Evolutionary conservation across 2,113 vertebrate species (phyloP).

Genomic region (Sardina pilchardus): DNA sequence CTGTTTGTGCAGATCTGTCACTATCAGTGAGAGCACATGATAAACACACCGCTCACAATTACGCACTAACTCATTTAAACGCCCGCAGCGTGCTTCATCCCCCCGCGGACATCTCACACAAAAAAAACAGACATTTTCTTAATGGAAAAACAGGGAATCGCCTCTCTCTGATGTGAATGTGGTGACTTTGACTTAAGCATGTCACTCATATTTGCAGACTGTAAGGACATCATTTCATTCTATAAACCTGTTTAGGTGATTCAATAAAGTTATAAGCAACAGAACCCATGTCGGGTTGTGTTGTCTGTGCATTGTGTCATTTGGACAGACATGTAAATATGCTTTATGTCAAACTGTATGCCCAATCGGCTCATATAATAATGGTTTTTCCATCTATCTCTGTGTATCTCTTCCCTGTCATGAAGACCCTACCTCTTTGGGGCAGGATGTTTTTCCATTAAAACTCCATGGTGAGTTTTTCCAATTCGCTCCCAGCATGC

Average conservation of each 20-base stretch:
- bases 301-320: conserved; percentile 2
- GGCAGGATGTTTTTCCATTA: conserved; percentile 99
- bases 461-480: conserved; percentile 99
- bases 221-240: not conserved
- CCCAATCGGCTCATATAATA: conserved; percentile 74
- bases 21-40: conserved; percentile 64
- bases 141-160: conserved; percentile 30
- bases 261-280: conserved; percentile 14
- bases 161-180: conserved; percentile 27
- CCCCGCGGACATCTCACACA: not conserved
- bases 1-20: conserved; percentile 66
- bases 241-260: conserved; percentile 15
- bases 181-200: not conserved
- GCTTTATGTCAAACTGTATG: conserved; percentile 68
- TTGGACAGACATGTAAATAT: conserved; percentile 60
- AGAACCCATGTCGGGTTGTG: not conserved
- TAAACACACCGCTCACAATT: conserved; percentile 62
- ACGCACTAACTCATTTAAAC: conserved; percentile 12
- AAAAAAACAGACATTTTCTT: conserved; percentile 11
- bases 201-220: not conserved
- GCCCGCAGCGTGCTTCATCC: not conserved
- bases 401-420: conserved; percentile 83
- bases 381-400: conserved; percentile 89
- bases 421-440: conserved; percentile 99
- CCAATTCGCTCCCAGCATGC: conserved; percentile 85